These are phyloP conservation scores for Phania funesta DNA, from an alignment of 2,888 invertebrate species.

Conservation along the genomic window DNA sequence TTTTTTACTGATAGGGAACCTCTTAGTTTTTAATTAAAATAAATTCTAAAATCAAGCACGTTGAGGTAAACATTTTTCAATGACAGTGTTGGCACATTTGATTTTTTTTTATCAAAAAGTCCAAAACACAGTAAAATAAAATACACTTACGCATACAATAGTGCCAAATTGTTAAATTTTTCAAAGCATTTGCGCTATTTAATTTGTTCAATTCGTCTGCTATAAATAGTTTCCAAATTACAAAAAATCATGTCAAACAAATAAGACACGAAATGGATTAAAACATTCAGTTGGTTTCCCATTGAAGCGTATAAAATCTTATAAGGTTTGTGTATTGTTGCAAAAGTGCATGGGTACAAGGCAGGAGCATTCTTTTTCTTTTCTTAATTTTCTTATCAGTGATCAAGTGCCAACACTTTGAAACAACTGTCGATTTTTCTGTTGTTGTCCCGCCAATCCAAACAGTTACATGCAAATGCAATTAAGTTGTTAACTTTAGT, in stretches of 20 bases:
- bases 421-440: conserved; percentile 78
- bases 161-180: no score
- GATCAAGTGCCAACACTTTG: conserved; percentile 70
- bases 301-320: conserved; percentile 33
- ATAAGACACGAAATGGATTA: conserved; percentile 31
- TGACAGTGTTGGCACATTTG: no score
- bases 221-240: neutral
- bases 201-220: neutral
- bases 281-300: conserved; percentile 35
- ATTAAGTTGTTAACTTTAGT: conserved; percentile 75
- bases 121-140: no score
- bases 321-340: neutral
- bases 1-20: no score
- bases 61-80: no score
- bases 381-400: conserved; percentile 70
- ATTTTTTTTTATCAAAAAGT: no score
- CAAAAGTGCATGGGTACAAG: neutral
- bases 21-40: no score
- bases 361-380: conserved; percentile 42
- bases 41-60: no score
- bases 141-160: no score
- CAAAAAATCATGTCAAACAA: conserved; percentile 28
- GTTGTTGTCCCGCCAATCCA: conserved; percentile 72
- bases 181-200: no score
- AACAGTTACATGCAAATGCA: conserved; percentile 78